A percentile compares a stretch with the other conserved stretches of the same genome.
Evolutionary conservation across 2,888 invertebrate genomes (phyloP).

Genomic region (Drosophila infuscata): DNA sequence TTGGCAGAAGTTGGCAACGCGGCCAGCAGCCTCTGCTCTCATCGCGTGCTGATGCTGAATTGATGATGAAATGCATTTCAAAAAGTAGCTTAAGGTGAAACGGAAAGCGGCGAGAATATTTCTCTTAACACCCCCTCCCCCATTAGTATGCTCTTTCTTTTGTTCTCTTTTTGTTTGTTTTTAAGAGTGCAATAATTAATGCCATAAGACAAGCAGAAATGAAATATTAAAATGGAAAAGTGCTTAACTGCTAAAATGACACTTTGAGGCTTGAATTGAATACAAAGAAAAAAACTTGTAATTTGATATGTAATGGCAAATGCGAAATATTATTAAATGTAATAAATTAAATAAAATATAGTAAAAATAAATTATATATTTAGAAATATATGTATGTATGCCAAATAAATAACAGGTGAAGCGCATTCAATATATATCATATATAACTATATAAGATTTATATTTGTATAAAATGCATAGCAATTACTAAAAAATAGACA

Average conservation of each 20-base stretch:
- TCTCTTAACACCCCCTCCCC: slow-evolving; percentile 4
- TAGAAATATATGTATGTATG: slow-evolving; percentile 25
- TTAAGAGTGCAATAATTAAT: slow-evolving; percentile 64
- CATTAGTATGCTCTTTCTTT: slow-evolving; percentile 4
- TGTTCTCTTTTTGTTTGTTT: slow-evolving; percentile 19
- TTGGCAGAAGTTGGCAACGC: slow-evolving; percentile 53
- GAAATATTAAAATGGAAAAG: slow-evolving; percentile 27
- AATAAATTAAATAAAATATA: slow-evolving; percentile 16
- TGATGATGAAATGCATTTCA: slow-evolving; percentile 80
- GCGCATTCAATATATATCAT: slow-evolving; percentile 28
- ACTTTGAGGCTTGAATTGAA: slow-evolving; percentile 11
- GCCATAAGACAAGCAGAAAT: slow-evolving; percentile 23
- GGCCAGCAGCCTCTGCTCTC: slow-evolving; percentile 24
- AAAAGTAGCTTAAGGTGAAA: slow-evolving; percentile 77
- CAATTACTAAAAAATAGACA: slow-evolving; percentile 7
- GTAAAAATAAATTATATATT: slow-evolving; percentile 11
- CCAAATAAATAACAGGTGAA: slow-evolving; percentile 43
- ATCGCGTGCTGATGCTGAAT: slow-evolving; percentile 80
- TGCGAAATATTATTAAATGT: slow-evolving; percentile 13
- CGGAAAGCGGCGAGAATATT: slow-evolving; percentile 26
- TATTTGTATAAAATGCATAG: slow-evolving; percentile 45
- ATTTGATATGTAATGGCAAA: slow-evolving; percentile 6
- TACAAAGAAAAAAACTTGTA: slow-evolving; percentile 4
- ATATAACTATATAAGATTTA: slow-evolving; percentile 2
- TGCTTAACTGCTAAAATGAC: slow-evolving; percentile 23